Conservation (phyloP, 2,888 invertebrate genomes). For the Harpalus rufipes region DNA sequence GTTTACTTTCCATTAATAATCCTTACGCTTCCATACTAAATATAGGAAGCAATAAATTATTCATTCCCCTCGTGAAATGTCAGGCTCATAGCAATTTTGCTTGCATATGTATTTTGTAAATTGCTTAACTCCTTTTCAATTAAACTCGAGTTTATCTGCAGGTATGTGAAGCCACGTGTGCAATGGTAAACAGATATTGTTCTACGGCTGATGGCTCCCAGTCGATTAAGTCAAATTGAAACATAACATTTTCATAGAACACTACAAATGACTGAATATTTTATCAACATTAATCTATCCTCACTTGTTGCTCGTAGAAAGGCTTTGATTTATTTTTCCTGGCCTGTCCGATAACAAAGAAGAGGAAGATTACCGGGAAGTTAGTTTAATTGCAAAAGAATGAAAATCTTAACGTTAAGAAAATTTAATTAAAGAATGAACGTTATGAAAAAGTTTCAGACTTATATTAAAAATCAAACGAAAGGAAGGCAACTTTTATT, state of each 20-base stretch:
- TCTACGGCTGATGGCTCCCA: slow-evolving; percentile 10
- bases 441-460: too few species aligned
- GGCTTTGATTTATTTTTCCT: background rate
- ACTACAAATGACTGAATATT: background rate
- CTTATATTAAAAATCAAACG: too few species aligned
- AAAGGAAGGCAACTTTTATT: too few species aligned
- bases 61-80: background rate
- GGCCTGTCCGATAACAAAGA: background rate
- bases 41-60: slow-evolving; percentile 8
- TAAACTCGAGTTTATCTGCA: slow-evolving; percentile 32
- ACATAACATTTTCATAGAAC: slow-evolving; percentile 39
- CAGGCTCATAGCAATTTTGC: slow-evolving; percentile 33
- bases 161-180: slow-evolving; percentile 1
- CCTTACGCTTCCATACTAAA: background rate
- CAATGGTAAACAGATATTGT: slow-evolving; percentile 41
- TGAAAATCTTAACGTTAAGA: too few species aligned
- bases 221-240: slow-evolving; percentile 29
- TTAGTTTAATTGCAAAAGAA: too few species aligned
- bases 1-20: background rate
- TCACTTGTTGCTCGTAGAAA: slow-evolving; percentile 8
- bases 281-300: background rate
- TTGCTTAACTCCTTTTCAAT: slow-evolving; percentile 28
- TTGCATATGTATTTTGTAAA: slow-evolving; percentile 35
- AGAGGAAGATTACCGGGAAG: background rate
- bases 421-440: too few species aligned